phyloP scores from a whole-genome alignment of 2,888 invertebrate genomes.

The Helicoverpa assulta region DNA sequence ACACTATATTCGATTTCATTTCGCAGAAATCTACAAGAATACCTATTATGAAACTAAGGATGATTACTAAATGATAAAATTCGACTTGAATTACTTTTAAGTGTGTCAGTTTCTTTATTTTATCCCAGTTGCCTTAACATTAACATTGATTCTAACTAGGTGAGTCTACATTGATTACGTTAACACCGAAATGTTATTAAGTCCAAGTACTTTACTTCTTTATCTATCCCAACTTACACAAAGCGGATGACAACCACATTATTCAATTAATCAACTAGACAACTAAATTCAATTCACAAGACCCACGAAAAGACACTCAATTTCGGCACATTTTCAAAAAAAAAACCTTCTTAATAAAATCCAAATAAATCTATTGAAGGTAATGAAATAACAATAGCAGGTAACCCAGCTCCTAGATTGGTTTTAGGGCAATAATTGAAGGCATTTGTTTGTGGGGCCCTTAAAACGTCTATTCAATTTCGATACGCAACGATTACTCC shows the following conservation, averaged over 20 bases:
- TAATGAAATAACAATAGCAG: conserved; percentile 51
- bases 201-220: not conserved
- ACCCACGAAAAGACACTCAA: not conserved
- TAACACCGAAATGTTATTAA: no score
- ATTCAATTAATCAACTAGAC: not conserved
- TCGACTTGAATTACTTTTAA: no score
- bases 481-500: conserved; percentile 55
- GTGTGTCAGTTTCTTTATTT: no score
- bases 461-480: conserved; percentile 62
- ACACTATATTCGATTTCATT: no score
- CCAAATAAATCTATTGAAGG: conserved; percentile 46
- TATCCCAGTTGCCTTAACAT: no score
- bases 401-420: conserved; percentile 47
- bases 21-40: no score
- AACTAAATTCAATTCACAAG: conserved; percentile 3
- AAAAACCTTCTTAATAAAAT: conserved; percentile 23
- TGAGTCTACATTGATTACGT: no score
- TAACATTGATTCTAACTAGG: no score
- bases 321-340: no score
- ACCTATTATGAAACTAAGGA: no score
- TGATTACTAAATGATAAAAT: no score
- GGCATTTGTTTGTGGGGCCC: conserved; percentile 61
- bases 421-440: conserved; percentile 59
- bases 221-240: not conserved
- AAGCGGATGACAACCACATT: not conserved